These are phyloP conservation scores for Zaprionus lineosus DNA, from an alignment of 2,888 invertebrate genomes.

Conservation along the genomic window DNA sequence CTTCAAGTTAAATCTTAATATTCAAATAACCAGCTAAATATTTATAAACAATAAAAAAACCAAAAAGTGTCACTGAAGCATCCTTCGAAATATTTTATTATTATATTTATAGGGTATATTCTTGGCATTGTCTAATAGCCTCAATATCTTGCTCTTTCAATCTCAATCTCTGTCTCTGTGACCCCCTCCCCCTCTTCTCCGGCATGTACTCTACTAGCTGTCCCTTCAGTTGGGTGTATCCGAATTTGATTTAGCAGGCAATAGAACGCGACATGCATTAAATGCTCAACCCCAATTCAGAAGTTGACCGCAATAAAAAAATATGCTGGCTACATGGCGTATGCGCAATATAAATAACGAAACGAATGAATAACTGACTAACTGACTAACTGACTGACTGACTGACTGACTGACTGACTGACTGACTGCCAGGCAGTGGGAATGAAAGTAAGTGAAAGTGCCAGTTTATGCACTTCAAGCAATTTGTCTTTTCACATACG, in stretches of 20 bases:
- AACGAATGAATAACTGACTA: conserved; percentile 49
- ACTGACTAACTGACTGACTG: conserved; percentile 26
- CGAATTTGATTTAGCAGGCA: conserved; percentile 5
- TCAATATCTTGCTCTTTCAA: too few relatives aligned
- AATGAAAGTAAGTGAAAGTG: conserved; percentile 49
- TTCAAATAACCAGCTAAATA: too few relatives aligned
- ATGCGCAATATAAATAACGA: conserved; percentile 78
- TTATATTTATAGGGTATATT: too few relatives aligned
- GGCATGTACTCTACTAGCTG: too few relatives aligned
- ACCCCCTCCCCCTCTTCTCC: too few relatives aligned
- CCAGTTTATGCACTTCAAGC: conserved; percentile 60
- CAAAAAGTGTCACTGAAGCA: too few relatives aligned
- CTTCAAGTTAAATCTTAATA: too few relatives aligned
- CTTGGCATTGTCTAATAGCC: too few relatives aligned
- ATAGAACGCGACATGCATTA: conserved; percentile 40
- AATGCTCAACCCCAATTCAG: conserved; percentile 43
- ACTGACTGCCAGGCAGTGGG: conserved; percentile 9
- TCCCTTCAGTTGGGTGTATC: too few relatives aligned
- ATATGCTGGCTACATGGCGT: conserved; percentile 60
- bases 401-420: conserved; percentile 10
- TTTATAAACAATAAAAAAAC: too few relatives aligned
- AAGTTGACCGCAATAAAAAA: conserved; percentile 66
- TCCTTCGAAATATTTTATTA: too few relatives aligned
- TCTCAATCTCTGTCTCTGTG: too few relatives aligned
- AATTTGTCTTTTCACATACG: conserved; percentile 71